These are phyloP conservation scores for Orthonevra nobilis DNA, from an alignment of 2,888 invertebrate species.

Conservation along the genomic window DNA sequence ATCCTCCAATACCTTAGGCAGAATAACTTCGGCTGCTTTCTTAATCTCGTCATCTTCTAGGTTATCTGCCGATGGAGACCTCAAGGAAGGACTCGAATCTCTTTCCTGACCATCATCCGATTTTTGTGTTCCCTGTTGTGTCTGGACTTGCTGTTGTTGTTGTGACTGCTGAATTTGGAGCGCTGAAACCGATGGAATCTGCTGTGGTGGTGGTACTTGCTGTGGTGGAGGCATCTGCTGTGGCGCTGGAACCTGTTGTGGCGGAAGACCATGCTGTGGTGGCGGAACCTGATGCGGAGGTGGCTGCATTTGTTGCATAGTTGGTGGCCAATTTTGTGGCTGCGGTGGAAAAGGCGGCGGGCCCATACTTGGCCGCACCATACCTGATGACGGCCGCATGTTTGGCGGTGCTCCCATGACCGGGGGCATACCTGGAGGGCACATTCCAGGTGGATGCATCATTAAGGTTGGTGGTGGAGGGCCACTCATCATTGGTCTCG, in stretches of 20 bases:
- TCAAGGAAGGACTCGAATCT: constrained; percentile 81
- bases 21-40: constrained; percentile 82
- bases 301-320: constrained; percentile 39
- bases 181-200: too few relatives aligned
- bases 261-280: constrained; percentile 6
- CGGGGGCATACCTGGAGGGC: constrained; percentile 49
- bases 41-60: constrained; percentile 78
- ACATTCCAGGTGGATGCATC: constrained; percentile 65
- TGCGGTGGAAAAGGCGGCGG: constrained; percentile 45
- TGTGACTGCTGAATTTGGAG: constrained; percentile 33
- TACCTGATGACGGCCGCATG: constrained; percentile 31
- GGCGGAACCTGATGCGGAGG: constrained; percentile 40
- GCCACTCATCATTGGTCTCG: constrained; percentile 33
- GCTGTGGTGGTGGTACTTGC: constrained; percentile 57
- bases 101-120: constrained; percentile 58
- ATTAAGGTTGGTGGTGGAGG: constrained; percentile 52
- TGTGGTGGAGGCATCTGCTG: constrained; percentile 39
- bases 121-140: constrained; percentile 7
- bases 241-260: constrained; percentile 14
- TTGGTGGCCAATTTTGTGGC: constrained; percentile 55
- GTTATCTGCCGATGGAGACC: constrained; percentile 83
- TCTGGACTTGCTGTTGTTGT: constrained; percentile 6
- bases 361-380: constrained; percentile 31
- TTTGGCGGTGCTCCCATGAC: constrained; percentile 42
- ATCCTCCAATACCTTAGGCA: constrained; percentile 94